Percentiles rank a stretch among this genome's conserved stretches.
Conservation (phyloP, 2,113 vertebrate species). For the Phaetusa simplex region DNA sequence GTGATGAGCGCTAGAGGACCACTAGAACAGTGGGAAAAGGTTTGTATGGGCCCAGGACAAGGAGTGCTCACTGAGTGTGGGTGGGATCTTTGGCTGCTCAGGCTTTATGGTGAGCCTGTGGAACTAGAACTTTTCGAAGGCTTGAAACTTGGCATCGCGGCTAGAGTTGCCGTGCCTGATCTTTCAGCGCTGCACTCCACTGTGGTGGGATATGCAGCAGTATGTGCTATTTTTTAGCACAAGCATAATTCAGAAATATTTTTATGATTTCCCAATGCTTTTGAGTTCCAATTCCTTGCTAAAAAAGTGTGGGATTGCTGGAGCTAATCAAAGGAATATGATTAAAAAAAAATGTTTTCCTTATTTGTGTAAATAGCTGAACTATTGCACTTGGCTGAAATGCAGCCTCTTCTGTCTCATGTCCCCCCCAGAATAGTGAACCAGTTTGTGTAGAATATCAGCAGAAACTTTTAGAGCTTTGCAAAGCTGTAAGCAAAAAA, state of each 20-base stretch:
- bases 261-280: not conserved
- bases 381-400: not conserved
- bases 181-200: not conserved
- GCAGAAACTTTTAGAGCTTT: not conserved
- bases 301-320: not conserved
- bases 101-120: not conserved
- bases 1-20: not conserved
- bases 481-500: not conserved
- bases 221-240: not conserved
- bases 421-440: not conserved
- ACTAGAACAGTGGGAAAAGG: not conserved
- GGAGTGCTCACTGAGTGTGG: rapidly evolving
- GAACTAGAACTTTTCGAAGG: not conserved
- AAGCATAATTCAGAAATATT: not conserved
- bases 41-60: not conserved
- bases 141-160: not conserved
- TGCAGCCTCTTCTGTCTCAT: not conserved
- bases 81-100: not conserved
- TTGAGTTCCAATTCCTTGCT: not conserved
- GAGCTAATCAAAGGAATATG: not conserved
- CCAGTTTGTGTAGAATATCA: not conserved
- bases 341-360: not conserved
- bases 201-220: not conserved
- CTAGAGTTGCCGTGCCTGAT: not conserved
- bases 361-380: not conserved